A percentile compares a stretch with the other conserved stretches of the same genome.
phyloP scores from a whole-genome alignment of 2,888 invertebrate species.

The Cepaea hortensis region DNA sequence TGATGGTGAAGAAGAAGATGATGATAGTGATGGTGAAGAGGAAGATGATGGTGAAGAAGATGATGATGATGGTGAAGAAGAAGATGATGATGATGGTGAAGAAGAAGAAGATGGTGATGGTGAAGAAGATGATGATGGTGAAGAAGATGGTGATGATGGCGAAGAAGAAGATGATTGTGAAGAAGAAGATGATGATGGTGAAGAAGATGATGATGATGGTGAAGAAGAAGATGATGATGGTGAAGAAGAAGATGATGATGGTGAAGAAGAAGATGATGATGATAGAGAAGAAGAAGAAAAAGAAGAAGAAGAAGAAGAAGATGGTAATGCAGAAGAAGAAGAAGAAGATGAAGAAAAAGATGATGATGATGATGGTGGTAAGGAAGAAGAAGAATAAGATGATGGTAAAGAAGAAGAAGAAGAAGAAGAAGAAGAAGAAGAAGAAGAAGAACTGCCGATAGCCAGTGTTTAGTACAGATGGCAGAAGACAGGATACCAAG shows the following conservation, averaged over 20 bases:
- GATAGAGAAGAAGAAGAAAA: background rate
- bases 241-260: background rate
- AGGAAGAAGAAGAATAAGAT: too few relatives aligned
- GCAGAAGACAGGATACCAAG: too few relatives aligned
- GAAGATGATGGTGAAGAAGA: background rate
- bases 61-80: background rate
- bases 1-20: background rate
- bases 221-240: background rate
- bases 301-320: background rate
- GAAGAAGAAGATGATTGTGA: background rate
- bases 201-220: background rate
- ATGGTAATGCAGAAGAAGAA: too few relatives aligned
- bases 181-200: background rate
- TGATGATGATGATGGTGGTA: background rate
- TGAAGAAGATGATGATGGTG: background rate
- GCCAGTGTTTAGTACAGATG: too few relatives aligned
- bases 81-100: background rate
- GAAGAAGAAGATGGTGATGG: background rate
- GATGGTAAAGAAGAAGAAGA: too few relatives aligned
- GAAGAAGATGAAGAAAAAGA: background rate
- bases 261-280: background rate
- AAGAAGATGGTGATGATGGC: background rate
- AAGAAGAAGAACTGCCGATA: background rate
- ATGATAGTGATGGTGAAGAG: background rate
- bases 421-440: too few relatives aligned